Percentiles rank a stretch among this genome's conserved stretches.
phyloP scores from a whole-genome alignment of 1,140 invertebrate species.

The Heliconius congener region DNA sequence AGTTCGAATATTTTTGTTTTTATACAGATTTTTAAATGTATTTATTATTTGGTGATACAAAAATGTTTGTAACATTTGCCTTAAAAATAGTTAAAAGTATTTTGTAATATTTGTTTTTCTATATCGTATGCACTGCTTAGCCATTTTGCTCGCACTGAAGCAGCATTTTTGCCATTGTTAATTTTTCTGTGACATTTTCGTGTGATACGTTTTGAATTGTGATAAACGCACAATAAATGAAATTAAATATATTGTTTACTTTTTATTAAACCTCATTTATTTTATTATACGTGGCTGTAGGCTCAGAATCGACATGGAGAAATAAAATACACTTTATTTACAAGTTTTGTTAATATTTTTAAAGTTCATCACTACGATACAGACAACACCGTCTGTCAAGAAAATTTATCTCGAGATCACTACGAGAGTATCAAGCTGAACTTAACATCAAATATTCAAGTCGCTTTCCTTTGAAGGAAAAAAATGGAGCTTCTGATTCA shows the following conservation, averaged over 20 bases:
- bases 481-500: no score
- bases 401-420: no score
- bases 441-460: no score
- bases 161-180: conserved; percentile 33
- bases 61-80: background rate
- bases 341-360: no score
- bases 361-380: no score
- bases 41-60: background rate
- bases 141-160: conserved; percentile 23
- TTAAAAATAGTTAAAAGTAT: background rate
- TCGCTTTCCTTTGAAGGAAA: no score
- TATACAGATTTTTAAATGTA: no score
- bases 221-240: conserved; percentile 46
- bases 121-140: conserved; percentile 26
- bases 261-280: background rate
- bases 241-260: conserved; percentile 21
- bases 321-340: no score
- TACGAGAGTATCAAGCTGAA: no score
- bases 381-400: no score
- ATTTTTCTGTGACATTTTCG: conserved; percentile 33
- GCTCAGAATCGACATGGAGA: background rate
- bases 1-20: no score
- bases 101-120: conserved; percentile 10
- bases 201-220: conserved; percentile 23
- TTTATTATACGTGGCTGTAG: no score